Percentiles rank a stretch among this genome's conserved stretches.
Conservation (phyloP, 2,113 vertebrate species). For the Alces alces region DNA sequence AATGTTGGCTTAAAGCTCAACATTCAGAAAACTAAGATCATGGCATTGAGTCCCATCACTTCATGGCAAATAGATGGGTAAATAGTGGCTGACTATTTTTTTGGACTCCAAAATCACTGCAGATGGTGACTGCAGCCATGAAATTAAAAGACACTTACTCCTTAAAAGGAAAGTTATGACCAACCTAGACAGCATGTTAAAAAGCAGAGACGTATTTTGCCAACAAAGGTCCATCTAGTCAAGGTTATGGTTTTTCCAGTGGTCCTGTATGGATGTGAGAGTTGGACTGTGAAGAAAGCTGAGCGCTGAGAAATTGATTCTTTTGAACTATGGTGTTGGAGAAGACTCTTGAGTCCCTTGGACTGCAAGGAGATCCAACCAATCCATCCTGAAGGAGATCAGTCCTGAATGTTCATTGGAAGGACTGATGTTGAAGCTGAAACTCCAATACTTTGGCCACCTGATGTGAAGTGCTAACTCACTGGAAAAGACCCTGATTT, state of each 20-base stretch:
- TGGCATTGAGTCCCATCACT: background rate
- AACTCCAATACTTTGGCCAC: background rate
- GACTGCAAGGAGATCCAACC: background rate
- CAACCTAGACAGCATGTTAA: background rate
- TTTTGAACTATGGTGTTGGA: background rate
- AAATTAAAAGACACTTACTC: background rate
- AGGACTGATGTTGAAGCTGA: background rate
- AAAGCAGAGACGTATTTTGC: background rate
- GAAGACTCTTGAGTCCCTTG: background rate
- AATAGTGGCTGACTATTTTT: background rate
- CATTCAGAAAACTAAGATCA: background rate
- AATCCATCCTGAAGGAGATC: background rate
- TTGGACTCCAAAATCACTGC: background rate
- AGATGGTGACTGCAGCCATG: background rate
- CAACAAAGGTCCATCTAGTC: background rate
- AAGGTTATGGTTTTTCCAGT: background rate
- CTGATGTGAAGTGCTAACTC: background rate
- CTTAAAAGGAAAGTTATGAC: background rate
- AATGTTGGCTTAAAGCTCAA: background rate
- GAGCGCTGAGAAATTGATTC: background rate
- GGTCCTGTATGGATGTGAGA: background rate
- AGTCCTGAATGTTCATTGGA: background rate
- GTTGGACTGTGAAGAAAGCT: background rate
- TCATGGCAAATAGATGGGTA: background rate
- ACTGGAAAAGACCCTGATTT: background rate